These are phyloP conservation scores for Hyphantria cunea DNA, from an alignment of 1,140 invertebrate genomes.

Conservation along the genomic window DNA sequence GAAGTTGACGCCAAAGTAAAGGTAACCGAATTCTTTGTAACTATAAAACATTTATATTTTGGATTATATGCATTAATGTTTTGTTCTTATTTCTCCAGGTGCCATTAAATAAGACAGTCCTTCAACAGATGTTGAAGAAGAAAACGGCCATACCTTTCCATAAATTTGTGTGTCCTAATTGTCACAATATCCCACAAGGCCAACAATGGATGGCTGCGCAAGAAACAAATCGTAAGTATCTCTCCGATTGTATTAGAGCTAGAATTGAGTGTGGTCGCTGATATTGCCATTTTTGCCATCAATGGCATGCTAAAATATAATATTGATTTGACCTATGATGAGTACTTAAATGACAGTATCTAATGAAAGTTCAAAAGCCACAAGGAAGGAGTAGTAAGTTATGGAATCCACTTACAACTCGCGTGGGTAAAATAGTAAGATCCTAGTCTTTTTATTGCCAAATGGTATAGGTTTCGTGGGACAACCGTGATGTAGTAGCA, in stretches of 20 bases:
- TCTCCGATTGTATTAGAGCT: no score
- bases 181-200: constrained; percentile 93
- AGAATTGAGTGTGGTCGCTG: no score
- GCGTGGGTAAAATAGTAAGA: no score
- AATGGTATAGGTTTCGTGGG: constrained; percentile 37
- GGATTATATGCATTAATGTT: constrained; percentile 25
- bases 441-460: constrained; percentile 15
- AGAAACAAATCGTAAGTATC: constrained; percentile 83
- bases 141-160: constrained; percentile 94
- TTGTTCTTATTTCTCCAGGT: constrained; percentile 70
- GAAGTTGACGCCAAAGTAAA: constrained; percentile 88
- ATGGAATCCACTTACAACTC: no score
- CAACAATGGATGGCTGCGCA: constrained; percentile 90
- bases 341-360: no score
- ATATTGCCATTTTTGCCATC: no score
- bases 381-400: no score
- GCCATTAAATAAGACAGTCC: constrained; percentile 88
- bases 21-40: constrained; percentile 52
- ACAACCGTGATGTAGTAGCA: constrained; percentile 50
- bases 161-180: constrained; percentile 93
- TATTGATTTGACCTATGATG: no score
- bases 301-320: no score
- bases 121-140: constrained; percentile 88
- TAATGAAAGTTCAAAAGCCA: no score
- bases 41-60: no score